Evolutionary conservation across 2,113 vertebrate genomes (phyloP), one percentile per base, ranked within the genome.

Genomic region (Ceyx cyanopectus): DNA sequence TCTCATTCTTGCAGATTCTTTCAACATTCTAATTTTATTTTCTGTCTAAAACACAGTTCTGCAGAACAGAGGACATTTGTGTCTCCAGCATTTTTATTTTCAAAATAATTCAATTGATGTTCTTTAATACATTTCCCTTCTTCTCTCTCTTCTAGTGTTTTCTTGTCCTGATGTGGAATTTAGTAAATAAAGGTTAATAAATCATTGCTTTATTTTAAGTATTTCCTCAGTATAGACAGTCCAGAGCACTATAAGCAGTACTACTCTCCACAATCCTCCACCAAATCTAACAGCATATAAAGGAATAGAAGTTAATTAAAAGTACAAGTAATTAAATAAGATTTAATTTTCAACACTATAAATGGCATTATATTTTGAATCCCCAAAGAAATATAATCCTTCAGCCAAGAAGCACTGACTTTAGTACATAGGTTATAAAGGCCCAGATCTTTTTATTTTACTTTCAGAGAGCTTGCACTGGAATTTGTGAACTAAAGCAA

Each of bases 1-100:
- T 84, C 79, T 86, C 90, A 96, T 8, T 88, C 75, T 67, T 87
- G 14, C 14, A 81, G 41, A 66, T 81, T 46, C 74, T 91, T 89
- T 82, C 82, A 87, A 65, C 85, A 82, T 93, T 81, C 62, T 15
- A 57, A 29, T 79, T 89, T 91, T 90, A 66, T 57, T n/a, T 50
- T 92, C 85, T 60, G 17, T 80, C 54, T 81, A 30, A 89, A 63
- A 9, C 19, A 23, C 4, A 24, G 6, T 53, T 77, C 85, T 61
- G 6, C 53, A 53, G 4, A 83, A 21, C 5, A 60, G 37, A 89
- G 46, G 14, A 87, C 76, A 73, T 37, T 9, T 9, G 19, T 53
- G 5, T 68, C 16, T 46, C 37, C 26, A 73, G 10, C 21, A 16
- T 51, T 68, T 67, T 76, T 48, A 48, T n/a, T 45, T 81, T 79